phyloP scores from a whole-genome alignment of 2,113 vertebrate genomes.

The Motacilla alba region DNA sequence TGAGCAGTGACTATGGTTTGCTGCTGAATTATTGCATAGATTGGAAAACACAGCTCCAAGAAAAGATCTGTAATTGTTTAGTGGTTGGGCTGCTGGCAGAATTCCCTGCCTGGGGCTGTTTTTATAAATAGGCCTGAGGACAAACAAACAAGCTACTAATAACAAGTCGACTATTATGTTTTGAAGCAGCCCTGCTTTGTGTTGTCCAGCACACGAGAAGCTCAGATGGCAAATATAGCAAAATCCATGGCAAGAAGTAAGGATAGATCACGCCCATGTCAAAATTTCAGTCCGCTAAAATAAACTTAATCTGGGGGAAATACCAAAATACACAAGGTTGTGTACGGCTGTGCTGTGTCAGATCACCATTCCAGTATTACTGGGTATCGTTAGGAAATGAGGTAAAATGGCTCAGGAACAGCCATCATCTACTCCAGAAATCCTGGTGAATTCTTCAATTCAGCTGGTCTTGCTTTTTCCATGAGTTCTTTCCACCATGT shows the following conservation, averaged over 20 bases:
- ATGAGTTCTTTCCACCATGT: background rate
- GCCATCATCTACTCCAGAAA: background rate
- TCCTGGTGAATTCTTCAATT: background rate
- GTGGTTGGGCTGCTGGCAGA: conserved; percentile 47
- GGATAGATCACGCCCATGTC: background rate
- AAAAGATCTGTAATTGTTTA: conserved; percentile 60
- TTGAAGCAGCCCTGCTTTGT: conserved; percentile 21
- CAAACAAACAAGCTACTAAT: conserved; percentile 68
- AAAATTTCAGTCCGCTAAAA: background rate
- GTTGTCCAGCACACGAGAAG: background rate
- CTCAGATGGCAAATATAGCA: background rate
- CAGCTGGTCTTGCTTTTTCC: background rate
- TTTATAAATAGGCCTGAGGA: conserved; percentile 64
- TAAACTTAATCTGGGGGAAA: background rate
- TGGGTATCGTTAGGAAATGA: background rate
- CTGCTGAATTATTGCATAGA: conserved; percentile 24
- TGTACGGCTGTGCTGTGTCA: background rate
- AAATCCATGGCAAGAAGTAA: background rate
- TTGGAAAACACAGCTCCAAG: background rate
- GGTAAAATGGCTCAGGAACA: background rate
- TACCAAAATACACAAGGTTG: background rate
- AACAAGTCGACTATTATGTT: conserved; percentile 10
- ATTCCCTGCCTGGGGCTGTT: conserved; percentile 51
- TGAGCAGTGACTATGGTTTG: background rate
- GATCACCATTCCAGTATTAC: background rate